Base-by-base conservation (phyloP, 2,797 vertebrate species). In the Ispidina picta region DNA sequence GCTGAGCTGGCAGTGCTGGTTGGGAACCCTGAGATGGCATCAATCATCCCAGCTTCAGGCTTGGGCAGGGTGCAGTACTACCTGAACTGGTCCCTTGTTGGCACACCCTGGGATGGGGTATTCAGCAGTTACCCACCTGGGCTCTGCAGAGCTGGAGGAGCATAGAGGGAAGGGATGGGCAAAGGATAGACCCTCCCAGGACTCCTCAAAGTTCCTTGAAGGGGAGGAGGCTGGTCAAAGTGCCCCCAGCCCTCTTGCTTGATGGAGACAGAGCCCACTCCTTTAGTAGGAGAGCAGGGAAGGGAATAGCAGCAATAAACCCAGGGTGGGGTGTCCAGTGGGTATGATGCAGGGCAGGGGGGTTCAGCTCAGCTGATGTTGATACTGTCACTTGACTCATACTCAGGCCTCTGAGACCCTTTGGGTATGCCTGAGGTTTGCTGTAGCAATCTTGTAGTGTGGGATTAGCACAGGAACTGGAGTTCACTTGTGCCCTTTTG, bases 301-400 rank as follows among this genome's bases (percentile, higher is more conserved):
- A 54, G 26, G 15, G 18, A 87, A 33, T 2, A n/a, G 14, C 31
- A 62, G 46, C 46, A 65, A 13, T 85, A 73, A 88, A 69, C 28
- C 22, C 17, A 2, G 6, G 4, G 3, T 41, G 28, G 26, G 33
- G 8, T 59, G 29, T 54, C 49, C 33, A 25, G 10, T 1, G 2
- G n/a, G n/a, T 35, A 13, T 33, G 51, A 43, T 0, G 2, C 25
- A 12, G 37, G 15, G 29, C 0, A 0, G 5, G 44, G 12, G 12
- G 9, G 1, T 21, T 79, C 26, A 63, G 31, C 16, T 58, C 21
- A 43, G 41, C 13, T 49, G 22, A 8, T 43, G 14, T 48, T 44
- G 65, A 23, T 48, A 46, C 31, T 49, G 31, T 41, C 8, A 2
- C 16, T 29, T 10, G 33, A 35, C 43, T 66, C 1, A 0, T 20